Evolutionary conservation across 2,797 vertebrate species (phyloP).

Genomic region (Sarcophilus harrisii): DNA sequence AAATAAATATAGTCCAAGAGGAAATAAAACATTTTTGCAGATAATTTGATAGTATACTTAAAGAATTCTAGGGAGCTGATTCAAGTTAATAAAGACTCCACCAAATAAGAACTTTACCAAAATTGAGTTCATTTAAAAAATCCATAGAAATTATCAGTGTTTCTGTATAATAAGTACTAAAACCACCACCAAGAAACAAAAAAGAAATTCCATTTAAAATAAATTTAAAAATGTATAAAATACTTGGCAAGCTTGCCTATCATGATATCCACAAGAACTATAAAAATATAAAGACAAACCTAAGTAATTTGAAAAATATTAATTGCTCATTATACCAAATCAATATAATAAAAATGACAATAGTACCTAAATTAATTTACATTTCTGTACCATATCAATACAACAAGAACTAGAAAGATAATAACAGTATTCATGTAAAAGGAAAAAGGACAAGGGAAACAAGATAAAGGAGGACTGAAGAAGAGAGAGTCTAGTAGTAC

Average conservation of each 20-base stretch:
- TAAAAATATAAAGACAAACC: not conserved
- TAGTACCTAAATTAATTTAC: not conserved
- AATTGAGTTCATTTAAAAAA: not conserved
- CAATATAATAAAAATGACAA: not conserved
- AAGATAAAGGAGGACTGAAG: not conserved
- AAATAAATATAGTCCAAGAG: not conserved
- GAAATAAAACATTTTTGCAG: not conserved
- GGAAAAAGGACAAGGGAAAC: not conserved
- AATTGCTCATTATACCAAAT: not conserved
- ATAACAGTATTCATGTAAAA: not conserved
- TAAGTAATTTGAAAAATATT: not conserved
- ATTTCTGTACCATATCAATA: not conserved
- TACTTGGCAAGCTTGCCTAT: not conserved
- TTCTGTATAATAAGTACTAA: not conserved
- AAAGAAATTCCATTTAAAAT: not conserved
- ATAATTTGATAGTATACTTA: not conserved
- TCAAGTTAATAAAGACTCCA: not conserved
- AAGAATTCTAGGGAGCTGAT: not conserved
- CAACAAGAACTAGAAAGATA: not conserved
- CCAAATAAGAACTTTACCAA: not conserved
- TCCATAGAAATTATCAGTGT: not conserved
- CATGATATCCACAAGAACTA: not conserved
- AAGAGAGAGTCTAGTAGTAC: not conserved
- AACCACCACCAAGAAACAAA: not conserved
- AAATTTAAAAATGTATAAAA: not conserved